A percentile compares a stretch with the other conserved stretches of the same genome.
These are phyloP conservation scores for Hyposoter dolosus DNA, from an alignment of 2,888 invertebrate species.

Conservation along the genomic window DNA sequence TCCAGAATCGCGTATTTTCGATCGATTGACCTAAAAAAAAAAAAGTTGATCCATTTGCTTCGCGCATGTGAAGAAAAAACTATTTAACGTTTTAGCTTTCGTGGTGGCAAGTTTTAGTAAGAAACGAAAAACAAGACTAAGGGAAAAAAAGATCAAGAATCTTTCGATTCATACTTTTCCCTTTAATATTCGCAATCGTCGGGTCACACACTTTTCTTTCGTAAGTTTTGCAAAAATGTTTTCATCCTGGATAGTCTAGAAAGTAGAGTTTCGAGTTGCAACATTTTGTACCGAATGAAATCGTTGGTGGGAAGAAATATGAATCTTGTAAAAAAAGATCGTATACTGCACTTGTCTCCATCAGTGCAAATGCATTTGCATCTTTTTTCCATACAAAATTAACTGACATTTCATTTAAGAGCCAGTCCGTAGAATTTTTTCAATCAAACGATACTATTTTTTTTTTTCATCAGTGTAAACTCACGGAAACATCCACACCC, in stretches of 20 bases:
- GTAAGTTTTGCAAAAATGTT: neutral
- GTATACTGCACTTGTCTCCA: too few relatives aligned
- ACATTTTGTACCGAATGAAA: too few relatives aligned
- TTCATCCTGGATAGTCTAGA: neutral
- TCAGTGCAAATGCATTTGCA: too few relatives aligned
- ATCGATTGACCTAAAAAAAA: neutral
- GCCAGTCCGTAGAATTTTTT: neutral
- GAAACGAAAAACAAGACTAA: neutral
- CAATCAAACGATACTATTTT: slow-evolving; percentile 14
- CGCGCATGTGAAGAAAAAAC: neutral
- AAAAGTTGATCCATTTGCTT: neutral
- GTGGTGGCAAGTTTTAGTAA: neutral
- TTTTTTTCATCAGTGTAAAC: slow-evolving; percentile 27
- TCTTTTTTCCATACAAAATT: neutral
- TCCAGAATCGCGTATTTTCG: neutral
- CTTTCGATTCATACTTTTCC: too few relatives aligned
- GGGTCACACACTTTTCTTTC: neutral
- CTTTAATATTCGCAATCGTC: neutral
- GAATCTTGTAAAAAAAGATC: too few relatives aligned
- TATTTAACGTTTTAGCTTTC: neutral
- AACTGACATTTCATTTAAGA: neutral
- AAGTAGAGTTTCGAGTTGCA: too few relatives aligned
- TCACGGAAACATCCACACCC: slow-evolving; percentile 34
- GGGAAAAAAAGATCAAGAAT: too few relatives aligned
- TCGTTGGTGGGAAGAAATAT: too few relatives aligned